These are phyloP conservation scores for Ypsolopha scabrella DNA, from an alignment of 2,888 invertebrate genomes.

Conservation along the genomic window DNA sequence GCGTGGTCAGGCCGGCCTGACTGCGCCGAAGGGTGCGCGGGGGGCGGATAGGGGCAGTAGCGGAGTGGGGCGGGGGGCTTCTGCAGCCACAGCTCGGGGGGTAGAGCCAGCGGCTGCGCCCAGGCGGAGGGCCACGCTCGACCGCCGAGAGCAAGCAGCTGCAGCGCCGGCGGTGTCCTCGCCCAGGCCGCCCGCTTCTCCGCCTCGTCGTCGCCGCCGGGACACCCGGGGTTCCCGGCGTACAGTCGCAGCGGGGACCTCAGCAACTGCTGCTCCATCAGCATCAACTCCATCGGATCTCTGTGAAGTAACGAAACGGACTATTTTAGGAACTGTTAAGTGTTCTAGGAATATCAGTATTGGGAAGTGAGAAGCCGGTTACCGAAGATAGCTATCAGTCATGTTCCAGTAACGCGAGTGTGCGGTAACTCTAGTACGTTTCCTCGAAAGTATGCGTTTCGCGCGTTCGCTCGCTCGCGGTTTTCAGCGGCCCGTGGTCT, in stretches of 20 bases:
- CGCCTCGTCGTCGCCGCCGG: constrained; percentile 68
- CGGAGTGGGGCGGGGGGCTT: constrained; percentile 77
- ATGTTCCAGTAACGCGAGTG: not conserved
- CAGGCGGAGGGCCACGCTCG: constrained; percentile 89
- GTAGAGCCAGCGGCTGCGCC: constrained; percentile 87
- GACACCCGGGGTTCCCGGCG: constrained; percentile 70
- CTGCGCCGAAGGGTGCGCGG: constrained; percentile 34
- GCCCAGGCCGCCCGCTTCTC: constrained; percentile 70
- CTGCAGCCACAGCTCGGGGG: constrained; percentile 94
- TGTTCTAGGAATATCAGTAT: constrained; percentile 3
- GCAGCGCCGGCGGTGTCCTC: constrained; percentile 57
- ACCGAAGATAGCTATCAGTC: constrained; percentile 16
- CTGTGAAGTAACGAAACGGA: constrained; percentile 46
- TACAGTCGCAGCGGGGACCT: constrained; percentile 76
- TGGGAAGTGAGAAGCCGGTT: not conserved
- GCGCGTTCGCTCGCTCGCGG: constrained; percentile 41
- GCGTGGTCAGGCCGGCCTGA: constrained; percentile 39
- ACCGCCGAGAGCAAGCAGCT: constrained; percentile 67
- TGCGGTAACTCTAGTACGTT: not conserved
- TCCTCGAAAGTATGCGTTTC: constrained; percentile 23
- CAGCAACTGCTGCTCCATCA: constrained; percentile 83
- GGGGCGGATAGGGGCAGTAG: constrained; percentile 74
- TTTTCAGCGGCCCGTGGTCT: constrained; percentile 59
- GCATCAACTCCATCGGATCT: constrained; percentile 84
- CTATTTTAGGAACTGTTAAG: not conserved